Conservation (phyloP, 2,888 invertebrate species). For the Bombylius major region DNA sequence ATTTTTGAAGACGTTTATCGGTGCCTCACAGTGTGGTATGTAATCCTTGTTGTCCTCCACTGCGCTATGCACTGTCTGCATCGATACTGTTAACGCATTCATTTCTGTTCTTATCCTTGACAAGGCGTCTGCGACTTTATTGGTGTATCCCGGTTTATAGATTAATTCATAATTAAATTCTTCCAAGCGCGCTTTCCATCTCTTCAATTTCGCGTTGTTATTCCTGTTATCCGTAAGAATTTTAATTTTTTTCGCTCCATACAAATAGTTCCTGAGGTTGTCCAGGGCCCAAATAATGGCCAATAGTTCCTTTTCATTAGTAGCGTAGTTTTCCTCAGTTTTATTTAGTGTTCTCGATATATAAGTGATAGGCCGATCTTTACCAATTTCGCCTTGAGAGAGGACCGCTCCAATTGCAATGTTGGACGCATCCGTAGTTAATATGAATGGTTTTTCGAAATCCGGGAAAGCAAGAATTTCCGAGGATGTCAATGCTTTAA, state of each 20-base stretch:
- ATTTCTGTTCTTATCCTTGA: conserved; percentile 2
- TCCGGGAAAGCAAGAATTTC: too few relatives aligned
- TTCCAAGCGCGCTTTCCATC: conserved; percentile 11
- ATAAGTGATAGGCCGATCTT: not conserved
- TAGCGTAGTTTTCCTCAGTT: conserved; percentile 12
- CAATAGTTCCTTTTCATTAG: conserved; percentile 11
- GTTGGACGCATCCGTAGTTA: too few relatives aligned
- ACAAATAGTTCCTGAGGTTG: conserved; percentile 8
- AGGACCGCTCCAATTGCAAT: not conserved
- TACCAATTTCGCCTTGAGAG: not conserved
- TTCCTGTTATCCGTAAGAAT: conserved; percentile 10
- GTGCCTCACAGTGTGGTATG: too few relatives aligned
- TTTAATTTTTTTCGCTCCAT: conserved; percentile 11
- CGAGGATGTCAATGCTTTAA: not conserved
- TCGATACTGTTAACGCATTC: not conserved
- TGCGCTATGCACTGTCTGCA: conserved; percentile 10
- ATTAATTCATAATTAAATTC: conserved; percentile 11
- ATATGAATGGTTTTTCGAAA: too few relatives aligned
- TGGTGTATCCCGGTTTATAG: too few relatives aligned
- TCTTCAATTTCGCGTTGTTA: conserved; percentile 10
- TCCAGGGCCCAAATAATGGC: conserved; percentile 9
- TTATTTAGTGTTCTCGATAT: conserved; percentile 2
- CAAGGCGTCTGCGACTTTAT: too few relatives aligned
- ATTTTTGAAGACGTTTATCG: too few relatives aligned
- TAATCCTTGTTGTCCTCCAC: too few relatives aligned